Conservation (phyloP, 2,888 invertebrate genomes). For the Andrena hattorfiana region DNA sequence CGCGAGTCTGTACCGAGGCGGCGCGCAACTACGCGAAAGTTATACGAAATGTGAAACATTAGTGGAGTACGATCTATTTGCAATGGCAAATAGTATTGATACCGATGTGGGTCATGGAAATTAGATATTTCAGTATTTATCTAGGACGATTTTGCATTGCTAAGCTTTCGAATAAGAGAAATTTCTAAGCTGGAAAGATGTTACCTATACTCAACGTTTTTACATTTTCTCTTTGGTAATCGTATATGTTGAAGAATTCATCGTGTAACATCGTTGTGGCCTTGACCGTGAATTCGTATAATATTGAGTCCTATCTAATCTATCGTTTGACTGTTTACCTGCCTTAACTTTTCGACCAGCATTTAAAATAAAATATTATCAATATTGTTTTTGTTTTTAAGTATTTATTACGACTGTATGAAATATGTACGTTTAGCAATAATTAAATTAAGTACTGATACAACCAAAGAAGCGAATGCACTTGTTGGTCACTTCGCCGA, state of each 20-base stretch:
- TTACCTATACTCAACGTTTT: conserved; percentile 28
- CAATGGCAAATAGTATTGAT: conserved; percentile 52
- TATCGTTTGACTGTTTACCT: conserved; percentile 36
- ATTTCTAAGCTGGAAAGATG: conserved; percentile 44
- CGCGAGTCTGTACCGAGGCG: not conserved
- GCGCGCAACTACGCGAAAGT: conserved; percentile 34
- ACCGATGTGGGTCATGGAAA: conserved; percentile 39
- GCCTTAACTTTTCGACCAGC: conserved; percentile 36
- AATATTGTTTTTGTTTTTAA: conserved; percentile 61
- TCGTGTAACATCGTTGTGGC: conserved; percentile 55
- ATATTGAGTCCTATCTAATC: conserved; percentile 42
- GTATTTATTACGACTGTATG: conserved; percentile 71
- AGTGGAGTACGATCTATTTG: conserved; percentile 55
- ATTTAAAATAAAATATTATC: conserved; percentile 51
- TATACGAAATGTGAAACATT: conserved; percentile 32
- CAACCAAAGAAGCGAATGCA: conserved; percentile 73
- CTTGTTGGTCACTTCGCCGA: conserved; percentile 56
- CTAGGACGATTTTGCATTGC: conserved; percentile 22
- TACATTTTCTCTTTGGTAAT: conserved; percentile 33
- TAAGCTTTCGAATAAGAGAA: conserved; percentile 31
- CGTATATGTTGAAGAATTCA: conserved; percentile 34
- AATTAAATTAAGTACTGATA: conserved; percentile 72
- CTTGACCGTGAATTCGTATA: conserved; percentile 59
- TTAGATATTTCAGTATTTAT: conserved; percentile 49
- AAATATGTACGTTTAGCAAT: conserved; percentile 69